These are phyloP conservation scores for Aptenodytes forsteri DNA, from an alignment of 2,113 vertebrate species.

Conservation along the genomic window DNA sequence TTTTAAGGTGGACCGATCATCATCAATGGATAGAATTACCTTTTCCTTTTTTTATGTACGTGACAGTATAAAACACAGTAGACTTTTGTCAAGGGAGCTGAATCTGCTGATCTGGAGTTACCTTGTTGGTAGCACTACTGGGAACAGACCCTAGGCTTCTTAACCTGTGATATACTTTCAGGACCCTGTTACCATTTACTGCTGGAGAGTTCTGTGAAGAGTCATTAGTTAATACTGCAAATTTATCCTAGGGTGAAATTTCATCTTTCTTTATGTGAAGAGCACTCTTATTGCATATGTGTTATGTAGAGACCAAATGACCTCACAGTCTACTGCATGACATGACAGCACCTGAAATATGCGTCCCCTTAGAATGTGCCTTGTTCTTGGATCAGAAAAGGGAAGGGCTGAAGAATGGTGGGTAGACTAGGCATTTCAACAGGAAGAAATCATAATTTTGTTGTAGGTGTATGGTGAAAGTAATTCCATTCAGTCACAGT, in stretches of 20 bases:
- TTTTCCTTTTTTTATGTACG: not conserved
- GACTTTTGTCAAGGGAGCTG: not conserved
- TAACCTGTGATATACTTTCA: not conserved
- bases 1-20: not conserved
- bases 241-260: not conserved
- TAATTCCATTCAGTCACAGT: not conserved
- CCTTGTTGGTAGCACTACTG: not conserved
- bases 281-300: not conserved
- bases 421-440: not conserved
- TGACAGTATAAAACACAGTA: not conserved
- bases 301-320: not conserved
- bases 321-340: not conserved
- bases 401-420: not conserved
- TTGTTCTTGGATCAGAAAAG: not conserved
- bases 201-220: not conserved
- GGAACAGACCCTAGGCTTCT: not conserved
- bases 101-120: not conserved
- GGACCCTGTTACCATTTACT: not conserved
- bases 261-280: not conserved
- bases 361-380: not conserved
- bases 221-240: not conserved
- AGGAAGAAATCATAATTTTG: not conserved
- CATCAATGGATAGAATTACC: not conserved
- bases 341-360: not conserved
- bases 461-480: not conserved